Conservation (phyloP, 1,140 invertebrate species). For the Pentalonia nigronervosa region DNA sequence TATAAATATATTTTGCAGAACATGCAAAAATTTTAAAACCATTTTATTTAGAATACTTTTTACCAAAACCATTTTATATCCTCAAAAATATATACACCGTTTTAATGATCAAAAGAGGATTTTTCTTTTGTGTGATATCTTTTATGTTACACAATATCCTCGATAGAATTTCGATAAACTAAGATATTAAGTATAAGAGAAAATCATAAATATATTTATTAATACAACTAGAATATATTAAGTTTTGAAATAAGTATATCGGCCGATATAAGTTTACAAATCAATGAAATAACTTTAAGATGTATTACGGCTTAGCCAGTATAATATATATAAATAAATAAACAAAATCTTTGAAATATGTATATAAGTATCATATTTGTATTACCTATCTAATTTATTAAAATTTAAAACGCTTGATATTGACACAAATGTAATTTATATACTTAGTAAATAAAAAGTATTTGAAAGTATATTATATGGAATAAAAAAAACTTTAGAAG, state of each 20-base stretch:
- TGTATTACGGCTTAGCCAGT: neutral
- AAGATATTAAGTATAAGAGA: neutral
- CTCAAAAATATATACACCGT: neutral
- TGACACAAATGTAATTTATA: neutral
- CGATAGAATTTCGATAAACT: neutral
- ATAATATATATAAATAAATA: neutral
- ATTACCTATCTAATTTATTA: neutral
- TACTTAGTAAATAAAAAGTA: neutral
- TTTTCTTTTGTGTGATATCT: neutral
- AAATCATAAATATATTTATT: slow-evolving; percentile 16
- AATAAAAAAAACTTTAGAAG: neutral
- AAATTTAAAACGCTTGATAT: neutral
- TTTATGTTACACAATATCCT: neutral
- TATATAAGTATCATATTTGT: neutral
- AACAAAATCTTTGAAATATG: neutral
- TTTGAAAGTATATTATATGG: no score
- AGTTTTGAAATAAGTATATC: neutral
- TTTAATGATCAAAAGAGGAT: slow-evolving; percentile 16
- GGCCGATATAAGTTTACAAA: neutral
- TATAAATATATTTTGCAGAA: neutral
- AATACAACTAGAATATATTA: neutral
- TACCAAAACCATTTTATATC: slow-evolving; percentile 16
- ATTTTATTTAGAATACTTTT: slow-evolving; percentile 13
- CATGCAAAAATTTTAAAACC: neutral
- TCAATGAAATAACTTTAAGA: neutral